These are phyloP conservation scores for Adelognathus sp. DNA, from an alignment of 2,888 invertebrate genomes.

Conservation along the genomic window DNA sequence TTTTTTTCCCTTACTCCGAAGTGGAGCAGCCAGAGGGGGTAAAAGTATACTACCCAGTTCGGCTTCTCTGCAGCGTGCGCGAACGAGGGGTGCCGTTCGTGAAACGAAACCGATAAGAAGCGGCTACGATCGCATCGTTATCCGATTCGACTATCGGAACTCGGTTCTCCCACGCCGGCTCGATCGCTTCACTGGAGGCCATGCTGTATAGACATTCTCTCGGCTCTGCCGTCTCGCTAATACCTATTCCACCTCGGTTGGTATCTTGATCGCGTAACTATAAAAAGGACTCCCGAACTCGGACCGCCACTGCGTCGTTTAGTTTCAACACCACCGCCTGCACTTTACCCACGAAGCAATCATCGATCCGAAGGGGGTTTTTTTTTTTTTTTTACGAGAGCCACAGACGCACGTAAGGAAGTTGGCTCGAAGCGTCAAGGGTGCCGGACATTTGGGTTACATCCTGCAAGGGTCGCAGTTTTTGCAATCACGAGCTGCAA, in stretches of 20 bases:
- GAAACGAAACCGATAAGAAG: slow-evolving; percentile 23
- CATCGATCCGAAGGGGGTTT: background rate
- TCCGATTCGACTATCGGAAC: slow-evolving; percentile 34
- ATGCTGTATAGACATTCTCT: slow-evolving; percentile 19
- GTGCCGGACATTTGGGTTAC: background rate
- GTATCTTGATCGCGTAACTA: slow-evolving; percentile 20
- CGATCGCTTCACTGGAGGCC: background rate
- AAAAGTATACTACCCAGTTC: background rate
- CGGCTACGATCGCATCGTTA: slow-evolving; percentile 38
- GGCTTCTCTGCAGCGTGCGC: slow-evolving; percentile 18
- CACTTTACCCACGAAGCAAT: slow-evolving; percentile 16
- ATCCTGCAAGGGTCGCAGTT: background rate
- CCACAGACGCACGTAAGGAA: background rate
- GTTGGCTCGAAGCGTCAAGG: background rate
- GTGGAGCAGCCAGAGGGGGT: slow-evolving; percentile 9
- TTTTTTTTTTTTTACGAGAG: slow-evolving; percentile 11
- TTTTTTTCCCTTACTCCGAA: slow-evolving; percentile 6
- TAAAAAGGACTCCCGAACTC: background rate
- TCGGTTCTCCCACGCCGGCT: slow-evolving; percentile 4
- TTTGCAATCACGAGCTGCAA: background rate
- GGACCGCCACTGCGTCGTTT: background rate
- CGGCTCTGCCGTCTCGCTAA: slow-evolving; percentile 25
- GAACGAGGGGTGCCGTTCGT: slow-evolving; percentile 22
- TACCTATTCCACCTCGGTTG: background rate
- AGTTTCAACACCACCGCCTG: background rate